Conservation (phyloP, 1,140 invertebrate genomes). For the Bicyclus anynana region DNA sequence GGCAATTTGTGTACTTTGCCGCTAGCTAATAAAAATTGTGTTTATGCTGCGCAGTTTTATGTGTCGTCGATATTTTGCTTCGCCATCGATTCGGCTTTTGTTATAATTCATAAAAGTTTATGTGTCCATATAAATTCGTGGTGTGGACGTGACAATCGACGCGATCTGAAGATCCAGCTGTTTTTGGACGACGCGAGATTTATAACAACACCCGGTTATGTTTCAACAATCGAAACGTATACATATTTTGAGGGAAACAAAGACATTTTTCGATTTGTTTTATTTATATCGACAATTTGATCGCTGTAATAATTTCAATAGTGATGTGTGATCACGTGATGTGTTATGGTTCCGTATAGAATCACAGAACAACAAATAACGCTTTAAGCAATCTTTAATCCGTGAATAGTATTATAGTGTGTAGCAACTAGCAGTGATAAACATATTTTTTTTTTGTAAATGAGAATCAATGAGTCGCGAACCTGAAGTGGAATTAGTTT, state of each 20-base stretch:
- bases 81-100: slow-evolving; percentile 43
- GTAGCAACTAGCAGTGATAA: too few relatives aligned
- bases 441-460: too few relatives aligned
- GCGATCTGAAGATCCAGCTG: slow-evolving; percentile 5
- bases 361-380: too few relatives aligned
- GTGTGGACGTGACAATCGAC: slow-evolving; percentile 36
- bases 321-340: too few relatives aligned
- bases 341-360: too few relatives aligned
- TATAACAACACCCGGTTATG: background rate
- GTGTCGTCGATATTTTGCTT: slow-evolving; percentile 52
- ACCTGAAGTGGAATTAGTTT: too few relatives aligned
- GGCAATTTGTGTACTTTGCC: slow-evolving; percentile 61
- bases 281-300: background rate
- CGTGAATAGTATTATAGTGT: too few relatives aligned
- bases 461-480: too few relatives aligned
- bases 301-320: background rate
- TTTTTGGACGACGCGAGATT: slow-evolving; percentile 5
- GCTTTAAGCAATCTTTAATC: too few relatives aligned
- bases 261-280: background rate
- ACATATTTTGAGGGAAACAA: background rate
- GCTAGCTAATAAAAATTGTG: slow-evolving; percentile 55
- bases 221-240: background rate
- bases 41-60: slow-evolving; percentile 48
- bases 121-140: slow-evolving; percentile 41
- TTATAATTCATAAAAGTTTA: slow-evolving; percentile 63